phyloP scores from a whole-genome alignment of 2,797 vertebrate genomes.

The Pseudocheirus occidentalis region DNA sequence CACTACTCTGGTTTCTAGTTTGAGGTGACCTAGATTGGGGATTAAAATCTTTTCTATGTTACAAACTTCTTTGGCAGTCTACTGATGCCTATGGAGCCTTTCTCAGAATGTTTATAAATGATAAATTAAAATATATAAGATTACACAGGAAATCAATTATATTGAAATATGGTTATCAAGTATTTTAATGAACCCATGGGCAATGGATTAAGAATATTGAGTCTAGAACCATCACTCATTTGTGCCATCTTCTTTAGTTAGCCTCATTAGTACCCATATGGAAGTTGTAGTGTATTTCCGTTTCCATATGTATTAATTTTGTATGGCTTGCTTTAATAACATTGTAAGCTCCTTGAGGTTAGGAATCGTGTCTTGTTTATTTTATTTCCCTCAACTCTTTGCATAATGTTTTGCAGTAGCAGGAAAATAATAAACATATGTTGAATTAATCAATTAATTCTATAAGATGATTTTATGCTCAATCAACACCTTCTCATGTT shows the following conservation, averaged over 20 bases:
- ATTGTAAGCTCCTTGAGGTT: not conserved
- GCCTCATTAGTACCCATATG: not conserved
- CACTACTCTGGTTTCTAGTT: not conserved
- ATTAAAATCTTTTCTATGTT: not conserved
- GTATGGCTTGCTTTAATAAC: not conserved
- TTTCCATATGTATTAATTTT: not conserved
- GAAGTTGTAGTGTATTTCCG: not conserved
- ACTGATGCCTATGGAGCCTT: not conserved
- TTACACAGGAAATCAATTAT: not conserved
- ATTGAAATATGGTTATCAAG: not conserved
- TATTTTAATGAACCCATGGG: not conserved
- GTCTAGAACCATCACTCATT: not conserved
- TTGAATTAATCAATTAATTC: not conserved
- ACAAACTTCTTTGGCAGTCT: not conserved
- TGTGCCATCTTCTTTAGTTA: not conserved
- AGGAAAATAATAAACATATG: not conserved
- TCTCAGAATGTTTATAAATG: not conserved
- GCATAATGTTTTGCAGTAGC: not conserved
- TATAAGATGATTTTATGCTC: not conserved
- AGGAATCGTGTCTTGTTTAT: not conserved
- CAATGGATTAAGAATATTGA: not conserved
- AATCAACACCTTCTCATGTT: slow-evolving; percentile 10
- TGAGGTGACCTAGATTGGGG: not conserved
- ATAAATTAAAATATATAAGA: not conserved
- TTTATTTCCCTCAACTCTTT: not conserved